Base-by-base conservation (phyloP, 2,888 invertebrate genomes). In the Callinectes sapidus region DNA sequence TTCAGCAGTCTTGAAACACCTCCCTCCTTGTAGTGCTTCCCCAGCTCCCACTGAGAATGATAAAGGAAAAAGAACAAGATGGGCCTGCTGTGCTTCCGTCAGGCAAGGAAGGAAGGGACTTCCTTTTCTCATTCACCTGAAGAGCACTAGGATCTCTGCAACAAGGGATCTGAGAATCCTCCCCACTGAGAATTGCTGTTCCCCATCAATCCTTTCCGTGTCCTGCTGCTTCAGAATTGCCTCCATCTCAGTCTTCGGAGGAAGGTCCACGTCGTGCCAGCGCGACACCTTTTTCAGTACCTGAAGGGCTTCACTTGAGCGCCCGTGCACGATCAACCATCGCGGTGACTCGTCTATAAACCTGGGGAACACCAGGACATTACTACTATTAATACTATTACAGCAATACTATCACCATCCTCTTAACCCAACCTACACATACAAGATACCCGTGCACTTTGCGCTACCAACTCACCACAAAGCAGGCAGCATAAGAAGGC, bases 401-500 rank as follows among this genome's bases (percentile, higher is more conserved):
- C 39, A 39, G 39, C 39, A 55, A 13, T 14, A 16, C 18, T 14
- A 18, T 1, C 10, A 18, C 55, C 55, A 18, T 1, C 55, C 55
- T 23, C 61, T 23, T 61, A 23, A 61, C 23, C 61, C 6, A 23
- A 18, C 61, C 23, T 23, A 5, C 18, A 61, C 61, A 61, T 8
- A 8, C 8, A 48, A 48, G 8, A 8, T 10, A 48, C 48, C 48
- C 48, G 23, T 23, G 23, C 61, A 5, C 23, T 23, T 61, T 6
- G 18, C 18, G 23, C 23, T 61, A 13, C 18, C 6, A 23, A 61
- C 61, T 23, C 61, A 61, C 61, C 61, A 61, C 23, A 61, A 5
- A 23, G 71, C 55, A 16, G 91, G 91, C n/a, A 94, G 35, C 39
- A 92, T 39, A 35, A 91, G 35, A 1, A 94, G 35, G 1, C 89